Base-by-base conservation (phyloP, 2,797 vertebrate genomes). In the Urocyon cinereoargenteus region DNA sequence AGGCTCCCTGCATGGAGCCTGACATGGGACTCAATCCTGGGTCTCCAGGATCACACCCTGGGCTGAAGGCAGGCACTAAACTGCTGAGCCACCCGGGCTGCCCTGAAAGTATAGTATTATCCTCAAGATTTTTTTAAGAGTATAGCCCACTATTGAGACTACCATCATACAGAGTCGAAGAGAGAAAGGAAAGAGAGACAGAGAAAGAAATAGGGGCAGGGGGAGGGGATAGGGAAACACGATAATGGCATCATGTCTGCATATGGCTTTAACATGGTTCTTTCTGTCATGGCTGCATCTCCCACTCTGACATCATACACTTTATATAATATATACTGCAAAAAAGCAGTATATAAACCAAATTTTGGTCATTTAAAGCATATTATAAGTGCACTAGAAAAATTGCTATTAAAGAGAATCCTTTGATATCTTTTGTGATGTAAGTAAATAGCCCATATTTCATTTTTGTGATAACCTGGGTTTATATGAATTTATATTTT, bases 401-500 rank as follows among this genome's bases (percentile, higher is more conserved):
- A 70, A 85, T 10, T 45, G 40, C 68, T 75, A 51, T 73, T 75
- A 81, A 77, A 93, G 49, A 70, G 9, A 91, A 79, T 51, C 53
- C 6, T 86, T 92, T 53, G n/a, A 51, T 59, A 49, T 19, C 4
- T 53, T 88, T 94, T 81, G 28, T 61, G 57, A 59, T 62, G 13
- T 53, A 96, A 96, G 94, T 61, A 40, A 87, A 62, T 0, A 92
- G 4, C n/a, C 14, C 24, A 15, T 61, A 53, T 85, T 87, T 91
- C 31, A 22, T 90, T 57, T 72, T 82, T 49, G 6, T 81, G 59
- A 92, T 78, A 75, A 77, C 78, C 34, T 78, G 9, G 7, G 26
- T 78, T 93, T 88, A 9, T 14, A 31, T 86, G 2, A 86, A 92
- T 82, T 78, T 78, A 28, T 82, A 88, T 90, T 86, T 92, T 16